Evolutionary conservation across 2,888 invertebrate genomes (phyloP).

Genomic region (Drosophila villosipedis): DNA sequence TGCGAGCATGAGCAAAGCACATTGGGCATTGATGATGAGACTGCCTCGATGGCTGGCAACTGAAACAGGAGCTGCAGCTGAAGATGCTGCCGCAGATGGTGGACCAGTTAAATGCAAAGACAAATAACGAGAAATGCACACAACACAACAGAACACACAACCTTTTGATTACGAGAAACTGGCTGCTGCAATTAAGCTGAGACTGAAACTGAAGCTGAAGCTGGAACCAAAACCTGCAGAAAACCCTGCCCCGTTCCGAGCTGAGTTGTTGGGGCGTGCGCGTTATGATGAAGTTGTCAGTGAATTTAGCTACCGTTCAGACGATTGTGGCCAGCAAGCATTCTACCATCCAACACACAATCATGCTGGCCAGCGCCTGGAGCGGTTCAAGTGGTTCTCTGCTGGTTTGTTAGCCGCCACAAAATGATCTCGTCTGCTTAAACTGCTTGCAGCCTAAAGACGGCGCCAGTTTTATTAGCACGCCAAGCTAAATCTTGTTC

Average conservation of each 20-base stretch:
- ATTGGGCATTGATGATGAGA: constrained; percentile 22
- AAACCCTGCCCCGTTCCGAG: neutral
- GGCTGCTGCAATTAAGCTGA: constrained; percentile 62
- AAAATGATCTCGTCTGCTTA: constrained; percentile 28
- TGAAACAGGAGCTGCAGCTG: constrained; percentile 33
- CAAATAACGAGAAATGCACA: constrained; percentile 68
- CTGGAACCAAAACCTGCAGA: constrained; percentile 1
- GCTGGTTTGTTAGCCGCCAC: constrained; percentile 28
- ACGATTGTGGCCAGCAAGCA: constrained; percentile 10
- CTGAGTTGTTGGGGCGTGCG: constrained; percentile 49
- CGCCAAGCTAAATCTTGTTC: neutral
- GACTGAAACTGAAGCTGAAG: constrained; percentile 39
- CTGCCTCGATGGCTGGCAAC: constrained; percentile 16
- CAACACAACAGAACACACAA: constrained; percentile 22
- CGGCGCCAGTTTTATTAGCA: constrained; percentile 30
- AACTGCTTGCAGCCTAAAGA: constrained; percentile 4
- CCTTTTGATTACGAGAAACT: constrained; percentile 70
- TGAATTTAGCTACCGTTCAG: constrained; percentile 66
- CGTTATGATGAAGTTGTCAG: constrained; percentile 77
- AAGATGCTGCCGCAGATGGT: constrained; percentile 6
- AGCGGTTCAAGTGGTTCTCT: neutral
- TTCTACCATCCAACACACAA: constrained; percentile 25
- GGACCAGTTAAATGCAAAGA: constrained; percentile 70
- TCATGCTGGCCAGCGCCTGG: constrained; percentile 32
- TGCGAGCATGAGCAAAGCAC: constrained; percentile 23